Evolutionary conservation across 2,888 invertebrate species (phyloP).

Genomic region (Anthrax anthrax): DNA sequence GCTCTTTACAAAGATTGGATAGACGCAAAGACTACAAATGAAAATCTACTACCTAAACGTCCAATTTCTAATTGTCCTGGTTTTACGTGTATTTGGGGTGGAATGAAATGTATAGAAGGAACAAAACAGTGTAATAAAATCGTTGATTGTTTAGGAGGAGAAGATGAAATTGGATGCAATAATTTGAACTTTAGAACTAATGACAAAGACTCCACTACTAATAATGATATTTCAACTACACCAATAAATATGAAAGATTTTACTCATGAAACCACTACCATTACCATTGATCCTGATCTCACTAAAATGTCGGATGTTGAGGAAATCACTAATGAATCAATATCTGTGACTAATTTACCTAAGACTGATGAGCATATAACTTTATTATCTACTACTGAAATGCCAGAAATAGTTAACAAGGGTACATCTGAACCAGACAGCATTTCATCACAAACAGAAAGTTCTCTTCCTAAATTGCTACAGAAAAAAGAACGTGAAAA

Average conservation of each 20-base stretch:
- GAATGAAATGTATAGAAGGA: constrained; percentile 51
- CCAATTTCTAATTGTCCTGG: constrained; percentile 58
- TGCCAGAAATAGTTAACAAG: no score
- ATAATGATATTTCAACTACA: not conserved
- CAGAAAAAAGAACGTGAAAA: not conserved
- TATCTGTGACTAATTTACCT: not conserved
- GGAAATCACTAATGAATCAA: not conserved
- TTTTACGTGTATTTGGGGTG: constrained; percentile 50
- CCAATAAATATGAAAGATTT: not conserved
- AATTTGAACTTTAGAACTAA: no score
- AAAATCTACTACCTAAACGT: constrained; percentile 24
- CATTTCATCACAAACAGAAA: no score
- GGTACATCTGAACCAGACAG: no score
- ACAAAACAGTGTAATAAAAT: constrained; percentile 53
- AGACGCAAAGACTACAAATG: constrained; percentile 20
- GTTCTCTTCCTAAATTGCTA: not conserved
- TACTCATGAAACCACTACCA: no score
- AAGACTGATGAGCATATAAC: no score
- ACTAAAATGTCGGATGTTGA: no score
- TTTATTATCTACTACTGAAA: no score
- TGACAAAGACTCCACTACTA: no score
- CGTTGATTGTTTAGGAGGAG: constrained; percentile 63
- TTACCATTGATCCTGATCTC: no score
- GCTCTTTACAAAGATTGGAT: constrained; percentile 65
- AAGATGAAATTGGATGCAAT: constrained; percentile 62